phyloP scores from a whole-genome alignment of 2,888 invertebrate species.

The Leucophora obtusa region DNA sequence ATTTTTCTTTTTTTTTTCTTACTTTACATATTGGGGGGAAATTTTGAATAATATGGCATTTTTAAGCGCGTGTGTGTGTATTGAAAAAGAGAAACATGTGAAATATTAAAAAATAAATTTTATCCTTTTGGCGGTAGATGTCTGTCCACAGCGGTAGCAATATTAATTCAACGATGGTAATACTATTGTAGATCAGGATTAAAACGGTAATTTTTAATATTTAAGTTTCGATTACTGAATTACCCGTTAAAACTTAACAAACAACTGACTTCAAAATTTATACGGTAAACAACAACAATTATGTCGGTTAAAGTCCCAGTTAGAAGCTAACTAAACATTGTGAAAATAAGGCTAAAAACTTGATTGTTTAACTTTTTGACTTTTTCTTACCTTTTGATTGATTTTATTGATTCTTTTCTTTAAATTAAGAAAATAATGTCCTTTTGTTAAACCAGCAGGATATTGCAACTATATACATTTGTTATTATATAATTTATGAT shows the following conservation, averaged over 20 bases:
- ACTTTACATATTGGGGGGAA: conserved; percentile 2
- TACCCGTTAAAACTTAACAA: no score
- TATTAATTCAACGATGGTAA: no score
- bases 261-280: no score
- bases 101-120: not conserved
- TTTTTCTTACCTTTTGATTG: not conserved
- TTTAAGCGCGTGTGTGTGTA: conserved; percentile 32
- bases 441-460: conserved; percentile 56
- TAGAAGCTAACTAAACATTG: no score
- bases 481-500: conserved; percentile 62
- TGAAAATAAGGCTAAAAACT: no score
- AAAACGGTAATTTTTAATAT: no score
- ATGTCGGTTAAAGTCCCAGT: no score
- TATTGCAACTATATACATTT: conserved; percentile 47
- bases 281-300: no score
- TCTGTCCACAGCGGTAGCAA: no score
- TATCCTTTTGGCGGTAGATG: not conserved
- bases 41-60: not conserved
- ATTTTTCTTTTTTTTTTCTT: conserved; percentile 58
- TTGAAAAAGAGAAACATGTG: not conserved
- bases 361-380: no score
- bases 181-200: no score
- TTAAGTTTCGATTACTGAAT: no score
- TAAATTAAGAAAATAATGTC: not conserved
- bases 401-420: not conserved